phyloP scores from a whole-genome alignment of 2,888 invertebrate genomes.

The Disparrhopalites patrizii region DNA sequence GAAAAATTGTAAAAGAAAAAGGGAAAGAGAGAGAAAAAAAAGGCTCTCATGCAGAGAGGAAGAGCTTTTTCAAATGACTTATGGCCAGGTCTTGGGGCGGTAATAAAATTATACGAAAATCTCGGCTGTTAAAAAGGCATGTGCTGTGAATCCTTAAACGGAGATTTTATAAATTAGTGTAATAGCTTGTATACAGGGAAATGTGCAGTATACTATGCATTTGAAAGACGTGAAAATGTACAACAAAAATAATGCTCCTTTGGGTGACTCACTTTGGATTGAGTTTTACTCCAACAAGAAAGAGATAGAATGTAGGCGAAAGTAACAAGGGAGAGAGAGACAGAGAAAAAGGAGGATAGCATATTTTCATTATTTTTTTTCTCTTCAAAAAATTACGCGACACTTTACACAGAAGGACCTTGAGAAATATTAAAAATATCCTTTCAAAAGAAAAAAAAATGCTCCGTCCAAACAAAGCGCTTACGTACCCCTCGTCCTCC shows the following conservation, averaged over 20 bases:
- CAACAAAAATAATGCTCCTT: too few relatives aligned
- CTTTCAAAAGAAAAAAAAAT: constrained; percentile 2
- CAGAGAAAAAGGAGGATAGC: too few relatives aligned
- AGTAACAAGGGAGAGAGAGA: not conserved
- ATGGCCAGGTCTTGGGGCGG: constrained; percentile 10
- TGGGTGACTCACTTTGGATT: too few relatives aligned
- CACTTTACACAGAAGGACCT: not conserved
- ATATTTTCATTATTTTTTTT: too few relatives aligned
- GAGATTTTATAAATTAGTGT: constrained; percentile 20
- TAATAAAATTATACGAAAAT: constrained; percentile 18
- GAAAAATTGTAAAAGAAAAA: not conserved
- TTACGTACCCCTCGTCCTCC: too few relatives aligned
- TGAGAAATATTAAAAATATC: not conserved
- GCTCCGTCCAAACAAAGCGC: too few relatives aligned
- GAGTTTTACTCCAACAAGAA: too few relatives aligned
- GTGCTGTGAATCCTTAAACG: constrained; percentile 22
- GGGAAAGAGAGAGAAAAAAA: constrained; percentile 1
- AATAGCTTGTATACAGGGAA: too few relatives aligned
- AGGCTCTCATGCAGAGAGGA: not conserved
- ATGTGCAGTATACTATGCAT: too few relatives aligned
- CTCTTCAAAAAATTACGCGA: not conserved
- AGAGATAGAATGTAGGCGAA: not conserved
- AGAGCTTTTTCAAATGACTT: constrained; percentile 9
- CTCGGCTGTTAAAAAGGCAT: not conserved
- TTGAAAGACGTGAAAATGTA: too few relatives aligned